Percentiles rank a stretch among this genome's conserved stretches.
Conservation (phyloP, 2,113 vertebrate species). For the Oncorhynchus nerka region DNA sequence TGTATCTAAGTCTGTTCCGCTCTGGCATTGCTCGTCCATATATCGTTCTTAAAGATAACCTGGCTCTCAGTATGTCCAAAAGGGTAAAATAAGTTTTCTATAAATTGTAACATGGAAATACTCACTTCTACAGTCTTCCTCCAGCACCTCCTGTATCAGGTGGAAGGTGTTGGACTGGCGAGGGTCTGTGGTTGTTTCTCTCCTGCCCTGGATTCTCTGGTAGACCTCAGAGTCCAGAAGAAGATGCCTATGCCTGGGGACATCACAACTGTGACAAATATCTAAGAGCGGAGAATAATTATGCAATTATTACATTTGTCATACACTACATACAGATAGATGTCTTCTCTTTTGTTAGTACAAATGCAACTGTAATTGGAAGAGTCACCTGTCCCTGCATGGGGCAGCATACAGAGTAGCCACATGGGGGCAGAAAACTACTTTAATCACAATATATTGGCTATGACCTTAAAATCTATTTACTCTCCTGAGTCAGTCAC, state of each 20-base stretch:
- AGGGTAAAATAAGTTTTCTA: not conserved
- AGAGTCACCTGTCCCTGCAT: not conserved
- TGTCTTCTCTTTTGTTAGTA: not conserved
- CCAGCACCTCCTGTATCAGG: conserved; percentile 78
- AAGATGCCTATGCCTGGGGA: conserved; percentile 50
- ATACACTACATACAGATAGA: not conserved
- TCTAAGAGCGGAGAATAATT: not conserved
- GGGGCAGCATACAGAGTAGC: not conserved
- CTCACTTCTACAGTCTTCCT: conserved; percentile 72
- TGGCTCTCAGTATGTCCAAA: not conserved
- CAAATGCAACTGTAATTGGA: not conserved
- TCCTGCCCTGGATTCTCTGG: conserved; percentile 79
- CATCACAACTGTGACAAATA: conserved; percentile 30
- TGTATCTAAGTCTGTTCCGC: too few species aligned
- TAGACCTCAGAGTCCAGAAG: conserved; percentile 58
- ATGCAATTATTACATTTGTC: not conserved
- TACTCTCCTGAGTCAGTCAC: not conserved
- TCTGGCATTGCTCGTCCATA: not conserved
- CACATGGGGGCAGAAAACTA: not conserved
- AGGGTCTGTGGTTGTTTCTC: conserved; percentile 62
- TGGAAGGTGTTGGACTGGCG: conserved; percentile 79
- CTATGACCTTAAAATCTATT: not conserved
- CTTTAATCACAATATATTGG: not conserved
- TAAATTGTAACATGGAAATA: not conserved
- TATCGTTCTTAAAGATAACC: not conserved